Evolutionary conservation across 2,113 vertebrate genomes (phyloP).

Genomic region (Datnioides undecimradiatus): DNA sequence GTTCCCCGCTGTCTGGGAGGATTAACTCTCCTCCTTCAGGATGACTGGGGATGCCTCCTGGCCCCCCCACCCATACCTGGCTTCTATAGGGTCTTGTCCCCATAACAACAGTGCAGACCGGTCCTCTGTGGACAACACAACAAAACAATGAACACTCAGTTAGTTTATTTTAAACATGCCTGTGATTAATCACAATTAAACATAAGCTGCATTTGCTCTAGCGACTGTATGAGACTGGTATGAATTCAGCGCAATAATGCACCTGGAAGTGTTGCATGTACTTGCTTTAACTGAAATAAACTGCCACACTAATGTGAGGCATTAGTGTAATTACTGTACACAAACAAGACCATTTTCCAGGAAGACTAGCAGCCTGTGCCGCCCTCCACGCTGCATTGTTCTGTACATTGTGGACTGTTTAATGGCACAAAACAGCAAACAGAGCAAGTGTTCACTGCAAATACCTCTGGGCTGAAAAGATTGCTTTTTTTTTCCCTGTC

Average conservation of each 20-base stretch:
- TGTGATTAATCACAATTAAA: background rate
- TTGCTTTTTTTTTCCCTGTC: background rate
- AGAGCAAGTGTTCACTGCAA: background rate
- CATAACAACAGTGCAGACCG: background rate
- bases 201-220: background rate
- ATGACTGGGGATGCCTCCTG: constrained; percentile 54
- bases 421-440: constrained; percentile 27
- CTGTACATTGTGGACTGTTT: constrained; percentile 3
- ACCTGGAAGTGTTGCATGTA: constrained; percentile 1
- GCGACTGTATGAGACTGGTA: background rate
- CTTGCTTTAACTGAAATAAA: constrained; percentile 11
- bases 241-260: background rate
- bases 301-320: constrained; percentile 3
- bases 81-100: constrained; percentile 30
- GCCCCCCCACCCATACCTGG: constrained; percentile 53
- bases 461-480: background rate
- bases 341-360: constrained; percentile 29
- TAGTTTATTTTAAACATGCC: background rate
- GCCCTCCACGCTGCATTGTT: background rate
- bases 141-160: no score
- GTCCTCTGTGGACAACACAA: background rate
- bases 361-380: background rate
- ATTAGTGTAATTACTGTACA: constrained; percentile 29
- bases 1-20: constrained; percentile 73
- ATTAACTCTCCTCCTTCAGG: constrained; percentile 69